These are phyloP conservation scores for Acrocephalus scirpaceus DNA, from an alignment of 2,797 vertebrate species.

Conservation along the genomic window DNA sequence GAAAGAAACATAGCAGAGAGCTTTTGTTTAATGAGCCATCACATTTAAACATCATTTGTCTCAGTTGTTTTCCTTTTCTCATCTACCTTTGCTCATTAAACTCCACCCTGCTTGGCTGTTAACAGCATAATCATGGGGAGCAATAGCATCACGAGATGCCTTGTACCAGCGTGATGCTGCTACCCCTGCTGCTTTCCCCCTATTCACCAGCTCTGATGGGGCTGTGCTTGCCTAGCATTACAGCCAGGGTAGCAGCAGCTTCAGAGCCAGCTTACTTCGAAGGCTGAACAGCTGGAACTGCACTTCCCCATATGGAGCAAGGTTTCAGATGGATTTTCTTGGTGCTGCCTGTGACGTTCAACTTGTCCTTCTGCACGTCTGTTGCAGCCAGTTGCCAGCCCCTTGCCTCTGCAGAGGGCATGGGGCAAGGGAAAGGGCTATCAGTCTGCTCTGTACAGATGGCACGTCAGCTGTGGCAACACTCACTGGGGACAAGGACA, in stretches of 20 bases:
- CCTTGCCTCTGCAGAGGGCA: neutral
- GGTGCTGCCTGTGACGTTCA: conserved; percentile 24
- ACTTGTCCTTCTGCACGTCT: conserved; percentile 22
- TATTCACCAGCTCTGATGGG: neutral
- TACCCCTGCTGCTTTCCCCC: neutral
- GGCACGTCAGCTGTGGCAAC: neutral
- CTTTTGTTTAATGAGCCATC: conserved; percentile 61
- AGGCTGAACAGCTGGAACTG: conserved; percentile 45
- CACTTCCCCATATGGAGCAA: conserved; percentile 27
- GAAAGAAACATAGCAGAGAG: conserved; percentile 37
- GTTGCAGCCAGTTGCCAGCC: neutral
- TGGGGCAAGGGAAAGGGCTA: neutral
- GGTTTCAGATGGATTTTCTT: conserved; percentile 21
- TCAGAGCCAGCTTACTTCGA: neutral
- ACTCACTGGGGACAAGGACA: fast-evolving
- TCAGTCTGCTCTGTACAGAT: conserved; percentile 17
- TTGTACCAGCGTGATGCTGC: neutral
- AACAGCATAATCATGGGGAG: conserved; percentile 43
- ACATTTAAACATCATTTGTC: conserved; percentile 63
- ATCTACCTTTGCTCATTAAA: conserved; percentile 67
- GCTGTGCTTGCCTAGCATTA: neutral
- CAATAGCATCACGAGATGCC: conserved; percentile 33
- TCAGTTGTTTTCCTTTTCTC: conserved; percentile 61
- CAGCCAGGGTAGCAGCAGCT: neutral
- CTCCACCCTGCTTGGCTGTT: conserved; percentile 44